phyloP scores from a whole-genome alignment of 2,113 vertebrate species.

The Brienomyrus longianalis region DNA sequence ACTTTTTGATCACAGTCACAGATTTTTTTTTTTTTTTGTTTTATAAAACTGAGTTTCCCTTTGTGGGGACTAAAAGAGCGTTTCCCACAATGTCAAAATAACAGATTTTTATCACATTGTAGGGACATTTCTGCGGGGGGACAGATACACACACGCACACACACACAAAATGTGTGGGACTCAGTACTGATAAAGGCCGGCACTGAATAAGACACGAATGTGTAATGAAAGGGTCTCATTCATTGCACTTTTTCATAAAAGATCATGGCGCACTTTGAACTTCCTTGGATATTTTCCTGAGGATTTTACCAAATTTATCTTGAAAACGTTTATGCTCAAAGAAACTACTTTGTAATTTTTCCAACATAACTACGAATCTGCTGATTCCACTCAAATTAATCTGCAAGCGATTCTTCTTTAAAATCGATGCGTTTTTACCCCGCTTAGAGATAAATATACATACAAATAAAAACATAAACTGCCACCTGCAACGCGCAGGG shows the following conservation, averaged over 20 bases:
- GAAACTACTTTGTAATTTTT: not conserved
- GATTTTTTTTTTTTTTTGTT: not conserved
- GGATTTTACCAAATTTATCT: not conserved
- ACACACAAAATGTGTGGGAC: not conserved
- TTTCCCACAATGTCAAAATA: not conserved
- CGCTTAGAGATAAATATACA: no score
- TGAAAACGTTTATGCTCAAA: not conserved
- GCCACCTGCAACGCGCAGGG: no score
- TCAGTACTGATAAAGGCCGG: not conserved
- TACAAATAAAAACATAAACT: no score
- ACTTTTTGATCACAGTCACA: not conserved
- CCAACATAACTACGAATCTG: not conserved
- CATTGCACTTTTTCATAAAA: constrained; percentile 76
- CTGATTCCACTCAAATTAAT: not conserved
- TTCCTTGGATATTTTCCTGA: not conserved
- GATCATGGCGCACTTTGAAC: constrained; percentile 55
- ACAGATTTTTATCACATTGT: not conserved
- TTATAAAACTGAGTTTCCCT: not conserved
- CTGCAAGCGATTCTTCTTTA: not conserved
- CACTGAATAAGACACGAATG: constrained; percentile 73
- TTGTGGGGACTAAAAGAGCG: constrained; percentile 82
- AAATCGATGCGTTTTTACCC: no score
- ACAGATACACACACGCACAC: constrained; percentile 43
- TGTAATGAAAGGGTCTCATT: constrained; percentile 86
- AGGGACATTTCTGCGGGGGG: constrained; percentile 41